Evolutionary conservation across 1,140 invertebrate species (phyloP).

Genomic region (Drosophila seguyi): DNA sequence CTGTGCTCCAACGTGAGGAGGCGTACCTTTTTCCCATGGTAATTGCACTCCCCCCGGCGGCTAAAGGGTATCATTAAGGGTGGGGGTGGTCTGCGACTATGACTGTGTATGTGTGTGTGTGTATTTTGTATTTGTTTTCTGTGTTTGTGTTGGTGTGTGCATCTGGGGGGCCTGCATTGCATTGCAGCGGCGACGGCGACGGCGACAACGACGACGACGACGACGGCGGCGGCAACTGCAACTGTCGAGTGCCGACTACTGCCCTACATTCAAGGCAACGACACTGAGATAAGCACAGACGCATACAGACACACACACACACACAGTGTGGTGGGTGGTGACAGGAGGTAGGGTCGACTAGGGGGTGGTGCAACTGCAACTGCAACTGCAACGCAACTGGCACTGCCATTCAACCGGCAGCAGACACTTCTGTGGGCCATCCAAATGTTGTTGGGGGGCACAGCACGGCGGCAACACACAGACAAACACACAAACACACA

Average conservation of each 20-base stretch:
- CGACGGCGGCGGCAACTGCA: conserved; percentile 48
- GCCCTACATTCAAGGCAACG: conserved; percentile 82
- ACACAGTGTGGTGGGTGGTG: conserved; percentile 4
- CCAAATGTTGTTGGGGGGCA: conserved; percentile 42
- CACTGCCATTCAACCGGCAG: conserved; percentile 65
- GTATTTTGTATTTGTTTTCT: conserved; percentile 36
- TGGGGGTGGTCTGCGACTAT: conserved; percentile 5
- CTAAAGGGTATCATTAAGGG: conserved; percentile 39
- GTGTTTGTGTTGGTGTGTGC: conserved; percentile 20
- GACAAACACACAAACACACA: conserved; percentile 14
- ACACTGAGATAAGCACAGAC: conserved; percentile 75
- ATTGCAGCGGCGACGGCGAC: conserved; percentile 49
- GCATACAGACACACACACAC: conserved; percentile 33
- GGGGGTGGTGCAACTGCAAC: conserved; percentile 15
- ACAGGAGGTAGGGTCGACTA: background rate
- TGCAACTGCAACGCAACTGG: conserved; percentile 46
- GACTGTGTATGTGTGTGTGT: conserved; percentile 11
- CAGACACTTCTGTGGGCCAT: conserved; percentile 75
- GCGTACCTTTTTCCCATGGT: background rate
- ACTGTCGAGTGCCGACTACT: conserved; percentile 80
- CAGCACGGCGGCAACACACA: conserved; percentile 7
- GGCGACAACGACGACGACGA: background rate
- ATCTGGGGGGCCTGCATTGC: conserved; percentile 54
- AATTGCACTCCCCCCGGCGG: background rate
- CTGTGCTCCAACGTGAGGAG: background rate